Evolutionary conservation across 2,797 vertebrate species (phyloP), one percentile per base, ranked within the genome.

Genomic region (Heliangelus exortis): DNA sequence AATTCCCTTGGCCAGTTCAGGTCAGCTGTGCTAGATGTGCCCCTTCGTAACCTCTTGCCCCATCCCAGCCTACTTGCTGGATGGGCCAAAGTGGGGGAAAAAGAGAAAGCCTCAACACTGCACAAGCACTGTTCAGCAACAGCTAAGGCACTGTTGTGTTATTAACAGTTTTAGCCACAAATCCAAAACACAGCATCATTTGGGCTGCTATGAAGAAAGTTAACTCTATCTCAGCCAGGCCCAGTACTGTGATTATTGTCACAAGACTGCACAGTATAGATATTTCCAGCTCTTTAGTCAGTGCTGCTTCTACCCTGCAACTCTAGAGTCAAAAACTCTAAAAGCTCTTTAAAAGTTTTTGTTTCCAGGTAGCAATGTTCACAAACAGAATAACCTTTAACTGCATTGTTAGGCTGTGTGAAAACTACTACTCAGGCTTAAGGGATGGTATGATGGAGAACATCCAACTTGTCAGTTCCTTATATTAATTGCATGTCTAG

Each of bases 41-140:
- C 11, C 20, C 10, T 23, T 81, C 23, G 29, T 31, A 43, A 41
- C 23, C 21, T 61, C 33, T 39, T 54, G 61, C 23, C 20, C 10
- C 25, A 5, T 6, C 39, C 18, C 53, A 45, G 22, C 8, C 23
- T 45, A 28, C 12, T 51, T 6, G 5, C n/a, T 39, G 15, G 12
- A 22, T 66, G 43, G 17, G 28, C 47, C 57, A 83, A 43, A 55
- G 7, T 19, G 7, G 7, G 45, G 20, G 31, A 47, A 66, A 62
- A 85, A 63, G 53, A 75, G 26, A 39, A 63, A 58, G 23, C 14
- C 26, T 84, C 0, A 0, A 3, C 0, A 0, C 33, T 81, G 20
- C 55, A 43, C 50, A 65, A 65, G 21, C 13, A 13, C n/a, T 57
- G 10, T 76, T 87, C 59, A 65, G 9, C 25, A 34, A 47, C 33